Base-by-base conservation (phyloP, 2,797 vertebrate genomes). In the Pangasius djambal region DNA sequence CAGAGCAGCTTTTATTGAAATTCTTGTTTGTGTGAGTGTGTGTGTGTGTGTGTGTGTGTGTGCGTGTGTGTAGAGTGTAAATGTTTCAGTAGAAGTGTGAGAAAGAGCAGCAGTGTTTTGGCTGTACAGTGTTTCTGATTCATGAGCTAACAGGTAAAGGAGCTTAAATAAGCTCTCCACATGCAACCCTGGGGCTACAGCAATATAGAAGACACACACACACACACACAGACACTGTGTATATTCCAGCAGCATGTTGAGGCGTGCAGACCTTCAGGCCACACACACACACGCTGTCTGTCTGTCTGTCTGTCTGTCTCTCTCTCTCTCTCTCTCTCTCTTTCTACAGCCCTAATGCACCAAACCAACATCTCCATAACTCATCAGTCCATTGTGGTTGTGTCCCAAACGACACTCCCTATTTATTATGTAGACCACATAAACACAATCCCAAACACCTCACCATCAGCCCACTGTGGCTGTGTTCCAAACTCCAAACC, bases 131-230 rank as follows among this genome's bases (percentile, higher is more conserved):
- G 18, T 59, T 82, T 55, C 28, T 31, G 50, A 55, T 79, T 83
- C 57, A 83, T 44, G 82, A 67, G 40, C 82, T 59, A 82, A 82
- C 79, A 83, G 81, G 81, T 83, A 63, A 61, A 67, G 25, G 12
- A 31, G 61, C 82, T 18, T 50, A 31, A 85, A 34, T 34, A 50
- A 31, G 18, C 15, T n/a, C 37, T 63, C 0, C 59, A 63, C 44
- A 34, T 85, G 31, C 69, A 74, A 34, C 69, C 65, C 31, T 74
- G 34, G 16, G 69, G 84, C 69, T 72, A 40, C 9, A 2, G 28
- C 18, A 28, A n/a, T 40, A 40, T 16, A 28, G 52, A 82, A 34
- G 1, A n/a, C 48, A 22, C 15, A 70, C n/a, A 37, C 67, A 34
- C 18, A 61, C 79, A 61, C 57, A 37, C 52, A 34, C 81, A 40